Conservation (phyloP, 2,113 vertebrate species). For the Eublepharis macularius region DNA sequence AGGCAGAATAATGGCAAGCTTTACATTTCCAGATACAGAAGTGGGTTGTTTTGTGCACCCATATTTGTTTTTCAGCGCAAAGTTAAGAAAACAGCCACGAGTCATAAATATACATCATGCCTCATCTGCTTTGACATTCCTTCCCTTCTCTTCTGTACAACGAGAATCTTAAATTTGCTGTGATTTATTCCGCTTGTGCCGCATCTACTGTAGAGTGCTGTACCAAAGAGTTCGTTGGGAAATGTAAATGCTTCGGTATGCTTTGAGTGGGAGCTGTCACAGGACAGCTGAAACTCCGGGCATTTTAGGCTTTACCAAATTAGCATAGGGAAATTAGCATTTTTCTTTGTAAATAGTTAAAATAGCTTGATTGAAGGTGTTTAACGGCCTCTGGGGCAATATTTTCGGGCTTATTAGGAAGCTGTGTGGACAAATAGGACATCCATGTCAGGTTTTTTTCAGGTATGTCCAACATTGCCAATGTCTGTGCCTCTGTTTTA, state of each 20-base stretch:
- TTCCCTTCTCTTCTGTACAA: too few species aligned
- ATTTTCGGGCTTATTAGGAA: constrained; percentile 48
- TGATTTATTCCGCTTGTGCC: too few species aligned
- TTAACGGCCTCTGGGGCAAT: constrained; percentile 43
- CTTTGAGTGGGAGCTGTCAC: constrained; percentile 1
- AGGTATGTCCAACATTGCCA: fast-evolving
- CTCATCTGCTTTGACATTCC: too few species aligned
- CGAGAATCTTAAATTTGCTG: too few species aligned
- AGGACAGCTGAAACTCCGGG: constrained; percentile 27
- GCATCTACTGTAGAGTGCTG: not conserved
- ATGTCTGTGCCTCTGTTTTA: too few species aligned
- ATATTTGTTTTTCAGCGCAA: too few species aligned
- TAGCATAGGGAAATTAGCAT: constrained; percentile 47
- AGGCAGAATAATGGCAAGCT: too few species aligned
- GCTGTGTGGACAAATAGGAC: constrained; percentile 29
- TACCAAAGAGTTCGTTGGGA: not conserved
- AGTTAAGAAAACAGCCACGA: too few species aligned
- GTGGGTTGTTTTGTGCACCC: too few species aligned
- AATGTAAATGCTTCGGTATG: not conserved
- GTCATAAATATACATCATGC: too few species aligned
- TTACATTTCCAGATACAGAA: too few species aligned
- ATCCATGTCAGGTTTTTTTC: constrained; percentile 2
- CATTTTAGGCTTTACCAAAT: constrained; percentile 46
- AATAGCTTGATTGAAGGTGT: constrained; percentile 35
- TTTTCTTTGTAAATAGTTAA: constrained; percentile 26